Conservation (phyloP, 2,888 invertebrate species). For the Synergus umbraculus region DNA sequence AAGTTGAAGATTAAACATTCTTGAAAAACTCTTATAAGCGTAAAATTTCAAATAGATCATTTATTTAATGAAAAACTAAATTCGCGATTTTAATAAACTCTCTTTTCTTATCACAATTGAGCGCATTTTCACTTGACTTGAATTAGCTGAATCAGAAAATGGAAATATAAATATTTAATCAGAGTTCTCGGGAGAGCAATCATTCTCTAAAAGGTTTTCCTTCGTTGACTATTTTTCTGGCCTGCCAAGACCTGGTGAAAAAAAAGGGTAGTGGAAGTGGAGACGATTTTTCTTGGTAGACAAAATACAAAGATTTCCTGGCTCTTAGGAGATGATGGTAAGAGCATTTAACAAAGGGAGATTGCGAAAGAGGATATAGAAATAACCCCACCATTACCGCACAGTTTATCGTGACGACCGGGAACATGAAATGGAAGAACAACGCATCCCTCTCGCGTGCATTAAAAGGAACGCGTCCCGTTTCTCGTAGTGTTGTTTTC, state of each 20-base stretch:
- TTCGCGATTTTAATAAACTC: neutral
- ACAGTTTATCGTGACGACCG: slow-evolving; percentile 29
- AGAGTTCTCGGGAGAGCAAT: neutral
- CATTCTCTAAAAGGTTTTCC: neutral
- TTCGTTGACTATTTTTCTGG: slow-evolving; percentile 9
- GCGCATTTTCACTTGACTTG: neutral
- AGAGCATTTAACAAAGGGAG: slow-evolving; percentile 16
- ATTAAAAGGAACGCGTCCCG: slow-evolving; percentile 63
- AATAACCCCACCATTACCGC: slow-evolving; percentile 22
- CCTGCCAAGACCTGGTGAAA: slow-evolving; percentile 4
- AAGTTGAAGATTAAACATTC: slow-evolving; percentile 30
- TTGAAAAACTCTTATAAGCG: slow-evolving; percentile 22
- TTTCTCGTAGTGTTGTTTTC: slow-evolving; percentile 57
- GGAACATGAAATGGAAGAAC: slow-evolving; percentile 51
- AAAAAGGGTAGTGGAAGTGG: neutral
- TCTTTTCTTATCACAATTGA: neutral
- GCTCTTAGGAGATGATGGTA: slow-evolving; percentile 21
- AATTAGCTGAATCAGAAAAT: slow-evolving; percentile 18
- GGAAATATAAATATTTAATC: slow-evolving; percentile 18
- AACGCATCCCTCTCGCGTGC: slow-evolving; percentile 49
- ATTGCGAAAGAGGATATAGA: slow-evolving; percentile 29
- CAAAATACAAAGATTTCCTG: slow-evolving; percentile 55
- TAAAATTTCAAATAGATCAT: neutral
- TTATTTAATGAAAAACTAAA: neutral
- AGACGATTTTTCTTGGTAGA: slow-evolving; percentile 50